Percentiles rank a stretch among this genome's conserved stretches.
Conservation (phyloP, 2,888 invertebrate genomes). For the Bugula neritina region DNA sequence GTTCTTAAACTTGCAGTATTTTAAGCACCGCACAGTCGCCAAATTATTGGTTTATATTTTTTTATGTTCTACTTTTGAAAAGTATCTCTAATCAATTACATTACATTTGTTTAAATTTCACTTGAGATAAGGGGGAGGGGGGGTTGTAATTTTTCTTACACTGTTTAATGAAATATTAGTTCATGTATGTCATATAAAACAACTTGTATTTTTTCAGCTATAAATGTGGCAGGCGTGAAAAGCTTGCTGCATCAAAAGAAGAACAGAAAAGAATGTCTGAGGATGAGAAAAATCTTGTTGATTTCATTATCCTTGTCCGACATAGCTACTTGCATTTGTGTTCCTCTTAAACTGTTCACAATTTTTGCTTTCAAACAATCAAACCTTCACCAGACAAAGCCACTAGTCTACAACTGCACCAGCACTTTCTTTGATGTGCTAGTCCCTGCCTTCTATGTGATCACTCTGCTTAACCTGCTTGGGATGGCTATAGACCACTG, state of each 20-base stretch:
- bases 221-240: not conserved
- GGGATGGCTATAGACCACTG: slow-evolving; percentile 32
- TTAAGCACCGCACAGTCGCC: too few species aligned
- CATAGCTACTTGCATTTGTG: slow-evolving; percentile 28
- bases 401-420: slow-evolving; percentile 26
- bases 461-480: slow-evolving; percentile 31
- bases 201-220: not conserved
- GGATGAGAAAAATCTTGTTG: slow-evolving; percentile 30
- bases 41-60: too few species aligned
- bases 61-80: too few species aligned
- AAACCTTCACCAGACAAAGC: not conserved
- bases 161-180: too few species aligned
- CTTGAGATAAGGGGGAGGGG: too few species aligned
- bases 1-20: too few species aligned
- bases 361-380: not conserved
- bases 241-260: slow-evolving; percentile 1
- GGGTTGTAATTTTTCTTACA: too few species aligned
- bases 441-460: slow-evolving; percentile 27
- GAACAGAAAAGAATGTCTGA: slow-evolving; percentile 6
- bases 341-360: slow-evolving; percentile 25
- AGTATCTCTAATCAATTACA: too few species aligned
- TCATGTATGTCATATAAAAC: too few species aligned
- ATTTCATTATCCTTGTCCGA: slow-evolving; percentile 30
- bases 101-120: too few species aligned
- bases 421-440: slow-evolving; percentile 19